These are phyloP conservation scores for Benthochromis sp. DNA, from an alignment of 2,113 vertebrate genomes.

Conservation along the genomic window DNA sequence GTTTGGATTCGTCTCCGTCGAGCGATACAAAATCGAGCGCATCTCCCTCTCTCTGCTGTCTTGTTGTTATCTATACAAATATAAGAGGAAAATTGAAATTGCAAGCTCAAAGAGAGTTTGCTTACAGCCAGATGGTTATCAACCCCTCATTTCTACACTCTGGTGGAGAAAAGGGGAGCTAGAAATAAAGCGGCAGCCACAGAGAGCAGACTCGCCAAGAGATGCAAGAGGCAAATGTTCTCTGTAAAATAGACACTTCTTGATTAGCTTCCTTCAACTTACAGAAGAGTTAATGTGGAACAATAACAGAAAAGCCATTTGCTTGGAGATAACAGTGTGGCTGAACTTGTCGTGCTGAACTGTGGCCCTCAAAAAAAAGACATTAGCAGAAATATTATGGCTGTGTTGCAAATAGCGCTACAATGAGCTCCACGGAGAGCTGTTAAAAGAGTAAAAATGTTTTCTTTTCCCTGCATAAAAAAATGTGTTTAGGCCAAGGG, in stretches of 20 bases:
- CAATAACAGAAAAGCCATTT: background rate
- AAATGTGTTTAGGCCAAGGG: background rate
- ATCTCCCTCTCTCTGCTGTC: background rate
- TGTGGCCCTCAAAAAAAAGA: background rate
- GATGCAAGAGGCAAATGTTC: constrained; percentile 9
- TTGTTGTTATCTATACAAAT: constrained; percentile 35
- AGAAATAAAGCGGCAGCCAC: constrained; percentile 14
- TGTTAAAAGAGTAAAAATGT: constrained; percentile 41
- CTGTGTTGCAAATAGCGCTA: constrained; percentile 6
- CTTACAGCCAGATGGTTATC: constrained; percentile 60
- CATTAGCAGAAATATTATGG: constrained; percentile 17
- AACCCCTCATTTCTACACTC: constrained; percentile 13
- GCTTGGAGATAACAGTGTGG: constrained; percentile 15
- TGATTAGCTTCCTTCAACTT: constrained; percentile 33
- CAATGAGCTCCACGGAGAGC: constrained; percentile 47
- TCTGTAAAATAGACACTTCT: background rate
- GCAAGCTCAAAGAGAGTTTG: constrained; percentile 50
- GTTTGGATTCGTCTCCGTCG: background rate
- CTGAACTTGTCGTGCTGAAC: constrained; percentile 4
- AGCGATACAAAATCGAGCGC: constrained; percentile 30
- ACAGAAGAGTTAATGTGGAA: constrained; percentile 5
- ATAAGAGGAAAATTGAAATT: constrained; percentile 46
- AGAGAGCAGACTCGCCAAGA: background rate
- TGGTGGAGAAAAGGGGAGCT: constrained; percentile 13
- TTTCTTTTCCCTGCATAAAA: constrained; percentile 5